Evolutionary conservation across 2,797 vertebrate species (phyloP), one percentile per base, ranked within the genome.

Genomic region (Lateolabrax maculatus): DNA sequence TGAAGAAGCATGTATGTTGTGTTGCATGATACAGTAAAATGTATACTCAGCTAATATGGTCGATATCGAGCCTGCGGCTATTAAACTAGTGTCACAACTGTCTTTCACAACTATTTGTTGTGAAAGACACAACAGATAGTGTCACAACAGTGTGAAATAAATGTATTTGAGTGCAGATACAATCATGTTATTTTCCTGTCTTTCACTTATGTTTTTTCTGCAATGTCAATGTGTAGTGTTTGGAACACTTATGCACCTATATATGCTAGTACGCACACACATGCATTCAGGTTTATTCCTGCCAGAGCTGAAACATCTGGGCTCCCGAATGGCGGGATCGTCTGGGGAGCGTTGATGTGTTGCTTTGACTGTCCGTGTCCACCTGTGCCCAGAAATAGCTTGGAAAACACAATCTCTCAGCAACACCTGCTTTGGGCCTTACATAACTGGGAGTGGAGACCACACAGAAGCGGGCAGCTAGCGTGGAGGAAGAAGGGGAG

Each of bases 301-400:
- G 72, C 58, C 77, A 64, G 23, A 39, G 77, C 66, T 69, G 52
- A 74, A 89, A 91, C 84, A 90, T 83, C 84, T 83, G 82, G 70
- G 27, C 57, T 52, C 53, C 56, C 19, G 43, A 80, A 39, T 19
- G 81, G 70, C 61, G 37, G 66, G 21, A 27, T 36, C 19, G 48
- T 77, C 85, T 69, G 58, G 83, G 76, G 87, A 80, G 80, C 9
- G 18, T 9, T 60, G 87, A 90, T 83, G 85, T 81, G 84, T 77
- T 81, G 84, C 87, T 88, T 86, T 90, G 77, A 84, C 81, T 78
- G 64, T 61, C 77, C 16, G 48, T 75, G 80, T 89, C 88, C 90
- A 93, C 90, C 85, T 91, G 90, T 79, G 83, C 56, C 72, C 82
- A 77, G 81, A 89, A 92, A 94, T 89, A 91, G 75, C 77, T 77